These are phyloP conservation scores for Drosophila willistoni DNA, from an alignment of 1,140 invertebrate genomes.

Conservation along the genomic window DNA sequence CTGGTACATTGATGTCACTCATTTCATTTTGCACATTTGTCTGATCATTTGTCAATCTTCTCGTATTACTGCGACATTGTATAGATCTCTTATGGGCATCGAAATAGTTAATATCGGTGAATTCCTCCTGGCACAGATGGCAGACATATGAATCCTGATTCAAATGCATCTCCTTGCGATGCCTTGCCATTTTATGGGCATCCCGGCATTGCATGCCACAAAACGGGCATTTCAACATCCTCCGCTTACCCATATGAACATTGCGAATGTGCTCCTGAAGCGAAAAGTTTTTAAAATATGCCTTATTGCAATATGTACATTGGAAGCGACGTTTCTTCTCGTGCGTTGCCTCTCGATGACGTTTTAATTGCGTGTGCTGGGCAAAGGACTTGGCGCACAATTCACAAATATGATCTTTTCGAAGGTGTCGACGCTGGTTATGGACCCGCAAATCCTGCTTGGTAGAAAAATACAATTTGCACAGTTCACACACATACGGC, in stretches of 20 bases:
- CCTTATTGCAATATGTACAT: constrained; percentile 72
- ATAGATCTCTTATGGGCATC: constrained; percentile 79
- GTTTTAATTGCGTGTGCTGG: constrained; percentile 73
- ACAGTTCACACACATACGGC: constrained; percentile 73
- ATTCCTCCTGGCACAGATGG: constrained; percentile 73
- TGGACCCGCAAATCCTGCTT: constrained; percentile 76
- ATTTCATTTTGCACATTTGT: neutral
- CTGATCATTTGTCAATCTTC: constrained; percentile 34
- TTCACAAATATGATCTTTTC: constrained; percentile 80
- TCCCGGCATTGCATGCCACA: constrained; percentile 81
- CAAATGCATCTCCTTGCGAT: constrained; percentile 75
- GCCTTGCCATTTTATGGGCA: constrained; percentile 78
- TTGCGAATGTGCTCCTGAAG: constrained; percentile 78
- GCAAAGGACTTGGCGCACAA: constrained; percentile 78
- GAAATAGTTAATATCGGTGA: constrained; percentile 78
- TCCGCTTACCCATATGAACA: constrained; percentile 76
- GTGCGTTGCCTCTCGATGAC: constrained; percentile 75
- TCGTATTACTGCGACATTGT: constrained; percentile 76
- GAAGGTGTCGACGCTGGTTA: constrained; percentile 70
- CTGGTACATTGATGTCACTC: constrained; percentile 19
- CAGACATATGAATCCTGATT: constrained; percentile 71
- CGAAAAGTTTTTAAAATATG: constrained; percentile 79
- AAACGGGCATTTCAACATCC: constrained; percentile 76
- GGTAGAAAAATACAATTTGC: constrained; percentile 75
- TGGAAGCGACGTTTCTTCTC: constrained; percentile 76